phyloP scores from a whole-genome alignment of 2,797 vertebrate species.

The Tragelaphus oryx region DNA sequence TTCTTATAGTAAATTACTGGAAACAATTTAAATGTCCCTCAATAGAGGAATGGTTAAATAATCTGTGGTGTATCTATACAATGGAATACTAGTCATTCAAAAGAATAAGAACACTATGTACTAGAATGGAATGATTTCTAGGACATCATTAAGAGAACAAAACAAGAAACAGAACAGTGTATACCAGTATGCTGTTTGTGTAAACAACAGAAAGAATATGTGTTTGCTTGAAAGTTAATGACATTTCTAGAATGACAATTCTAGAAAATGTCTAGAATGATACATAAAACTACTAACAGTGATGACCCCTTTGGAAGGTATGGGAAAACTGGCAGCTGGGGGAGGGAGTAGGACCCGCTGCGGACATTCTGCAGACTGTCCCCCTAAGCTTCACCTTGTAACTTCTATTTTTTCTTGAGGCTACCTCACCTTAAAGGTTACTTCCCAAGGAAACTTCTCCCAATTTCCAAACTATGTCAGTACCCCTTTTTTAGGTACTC shows the following conservation, averaged over 20 bases:
- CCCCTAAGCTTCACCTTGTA: background rate
- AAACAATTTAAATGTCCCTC: slow-evolving; percentile 9
- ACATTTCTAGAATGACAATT: background rate
- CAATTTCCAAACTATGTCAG: slow-evolving; percentile 13
- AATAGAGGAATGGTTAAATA: background rate
- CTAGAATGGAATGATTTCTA: slow-evolving; percentile 13
- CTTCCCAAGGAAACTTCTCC: background rate
- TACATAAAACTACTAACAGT: background rate
- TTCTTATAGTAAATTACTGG: background rate
- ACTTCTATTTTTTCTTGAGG: background rate
- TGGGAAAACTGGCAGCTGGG: background rate
- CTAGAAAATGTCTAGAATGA: background rate
- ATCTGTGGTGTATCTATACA: background rate
- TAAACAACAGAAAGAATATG: background rate
- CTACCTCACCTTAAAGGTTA: background rate
- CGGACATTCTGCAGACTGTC: background rate
- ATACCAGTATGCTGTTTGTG: background rate
- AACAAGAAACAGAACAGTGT: background rate
- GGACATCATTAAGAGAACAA: background rate
- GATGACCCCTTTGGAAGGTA: background rate
- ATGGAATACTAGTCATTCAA: slow-evolving; percentile 28
- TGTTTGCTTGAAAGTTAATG: background rate
- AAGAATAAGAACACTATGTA: slow-evolving; percentile 10
- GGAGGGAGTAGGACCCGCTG: background rate
- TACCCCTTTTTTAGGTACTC: background rate